These are phyloP conservation scores for Harpagifer antarcticus DNA, from an alignment of 2,797 vertebrate species.

Conservation along the genomic window DNA sequence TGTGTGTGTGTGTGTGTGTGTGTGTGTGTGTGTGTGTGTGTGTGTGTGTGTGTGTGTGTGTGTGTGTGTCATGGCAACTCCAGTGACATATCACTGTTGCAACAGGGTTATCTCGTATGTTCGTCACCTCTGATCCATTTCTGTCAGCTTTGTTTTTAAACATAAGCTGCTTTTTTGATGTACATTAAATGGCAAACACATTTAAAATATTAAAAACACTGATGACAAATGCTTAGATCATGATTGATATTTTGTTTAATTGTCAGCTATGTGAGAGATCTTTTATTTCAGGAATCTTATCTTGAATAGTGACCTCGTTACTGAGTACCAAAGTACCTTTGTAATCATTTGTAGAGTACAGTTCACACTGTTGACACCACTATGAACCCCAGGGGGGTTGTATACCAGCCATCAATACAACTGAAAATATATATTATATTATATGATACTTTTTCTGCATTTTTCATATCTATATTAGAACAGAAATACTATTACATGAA, in stretches of 20 bases:
- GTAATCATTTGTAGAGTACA: constrained; percentile 26
- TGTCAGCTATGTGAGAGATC: neutral
- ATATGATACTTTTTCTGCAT: neutral
- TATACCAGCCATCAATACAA: neutral
- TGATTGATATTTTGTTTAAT: neutral
- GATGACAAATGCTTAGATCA: neutral
- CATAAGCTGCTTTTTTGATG: neutral
- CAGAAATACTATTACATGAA: too few relatives aligned
- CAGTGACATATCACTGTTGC: constrained; percentile 45
- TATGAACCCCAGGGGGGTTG: neutral
- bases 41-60: constrained; percentile 5
- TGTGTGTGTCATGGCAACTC: constrained; percentile 4
- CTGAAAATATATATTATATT: neutral
- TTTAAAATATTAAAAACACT: neutral
- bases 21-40: neutral
- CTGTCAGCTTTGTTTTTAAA: neutral
- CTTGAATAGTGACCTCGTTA: constrained; percentile 25
- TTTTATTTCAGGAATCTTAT: constrained; percentile 40
- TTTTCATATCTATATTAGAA: neutral
- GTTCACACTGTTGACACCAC: constrained; percentile 33
- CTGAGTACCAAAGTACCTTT: constrained; percentile 37
- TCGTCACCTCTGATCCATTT: constrained; percentile 50
- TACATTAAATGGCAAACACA: neutral
- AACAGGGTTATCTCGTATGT: constrained; percentile 44
- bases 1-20: neutral